Conservation (phyloP, 2,888 invertebrate species). For the Saturnia pavonia region DNA sequence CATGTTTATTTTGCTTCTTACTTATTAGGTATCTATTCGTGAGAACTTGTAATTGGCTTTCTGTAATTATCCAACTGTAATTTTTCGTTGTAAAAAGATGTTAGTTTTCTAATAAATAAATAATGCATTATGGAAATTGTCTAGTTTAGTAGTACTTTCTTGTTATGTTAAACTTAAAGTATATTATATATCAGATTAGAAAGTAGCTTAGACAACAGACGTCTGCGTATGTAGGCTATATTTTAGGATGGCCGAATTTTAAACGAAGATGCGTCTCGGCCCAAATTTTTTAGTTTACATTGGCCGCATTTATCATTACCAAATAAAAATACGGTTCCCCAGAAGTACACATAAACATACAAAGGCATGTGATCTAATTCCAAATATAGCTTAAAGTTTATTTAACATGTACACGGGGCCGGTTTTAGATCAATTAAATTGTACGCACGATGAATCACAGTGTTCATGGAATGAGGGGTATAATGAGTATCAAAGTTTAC, state of each 20-base stretch:
- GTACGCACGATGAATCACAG: conserved; percentile 36
- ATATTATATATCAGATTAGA: neutral
- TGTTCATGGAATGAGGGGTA: conserved; percentile 13
- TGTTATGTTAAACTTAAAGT: neutral
- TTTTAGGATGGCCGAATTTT: conserved; percentile 9
- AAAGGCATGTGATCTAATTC: conserved; percentile 10
- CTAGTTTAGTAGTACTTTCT: neutral
- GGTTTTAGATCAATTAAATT: conserved; percentile 39
- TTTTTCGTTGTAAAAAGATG: too few relatives aligned
- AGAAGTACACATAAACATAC: neutral
- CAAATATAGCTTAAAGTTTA: conserved; percentile 21
- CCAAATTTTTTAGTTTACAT: conserved; percentile 4
- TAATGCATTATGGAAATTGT: neutral
- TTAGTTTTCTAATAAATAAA: too few relatives aligned
- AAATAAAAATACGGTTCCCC: conserved; percentile 7
- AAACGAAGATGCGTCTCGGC: neutral
- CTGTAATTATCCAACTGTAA: too few relatives aligned
- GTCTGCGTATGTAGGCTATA: neutral
- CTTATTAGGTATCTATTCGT: too few relatives aligned
- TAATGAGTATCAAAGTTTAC: conserved; percentile 22
- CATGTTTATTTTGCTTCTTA: too few relatives aligned
- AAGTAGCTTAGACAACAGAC: neutral
- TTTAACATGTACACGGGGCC: conserved; percentile 16
- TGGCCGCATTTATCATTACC: conserved; percentile 12
- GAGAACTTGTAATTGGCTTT: too few relatives aligned